phyloP scores from a whole-genome alignment of 2,113 vertebrate genomes.

The Saguinus midas region DNA sequence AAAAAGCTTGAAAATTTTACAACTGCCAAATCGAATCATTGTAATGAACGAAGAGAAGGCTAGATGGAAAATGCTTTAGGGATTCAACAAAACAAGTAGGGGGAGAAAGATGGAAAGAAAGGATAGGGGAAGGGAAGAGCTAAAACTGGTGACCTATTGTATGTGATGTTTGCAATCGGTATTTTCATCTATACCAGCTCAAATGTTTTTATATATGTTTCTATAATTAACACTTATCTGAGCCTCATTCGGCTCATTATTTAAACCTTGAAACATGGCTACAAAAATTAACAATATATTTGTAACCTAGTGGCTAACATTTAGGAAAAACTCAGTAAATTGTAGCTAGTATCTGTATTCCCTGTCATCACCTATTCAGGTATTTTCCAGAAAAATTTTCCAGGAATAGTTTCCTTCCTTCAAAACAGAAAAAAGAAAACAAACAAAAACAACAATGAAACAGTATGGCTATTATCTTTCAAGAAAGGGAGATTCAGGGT shows the following conservation, averaged over 20 bases:
- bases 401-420: not conserved
- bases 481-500: not conserved
- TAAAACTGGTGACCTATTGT: not conserved
- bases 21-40: not conserved
- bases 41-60: not conserved
- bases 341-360: not conserved
- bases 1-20: slow-evolving; percentile 12
- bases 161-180: rapidly evolving
- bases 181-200: not conserved
- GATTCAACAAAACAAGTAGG: not conserved
- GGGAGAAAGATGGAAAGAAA: not conserved
- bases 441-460: not conserved
- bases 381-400: not conserved
- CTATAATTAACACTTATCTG: not conserved
- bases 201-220: not conserved
- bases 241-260: not conserved
- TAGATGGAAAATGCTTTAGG: not conserved
- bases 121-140: not conserved
- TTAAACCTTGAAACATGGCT: not conserved
- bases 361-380: not conserved
- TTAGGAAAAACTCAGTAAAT: not conserved
- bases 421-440: not conserved
- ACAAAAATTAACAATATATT: not conserved
- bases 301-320: not conserved
- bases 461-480: not conserved